Evolutionary conservation across 2,797 vertebrate genomes (phyloP).

Genomic region (Protosalanx chinensis): DNA sequence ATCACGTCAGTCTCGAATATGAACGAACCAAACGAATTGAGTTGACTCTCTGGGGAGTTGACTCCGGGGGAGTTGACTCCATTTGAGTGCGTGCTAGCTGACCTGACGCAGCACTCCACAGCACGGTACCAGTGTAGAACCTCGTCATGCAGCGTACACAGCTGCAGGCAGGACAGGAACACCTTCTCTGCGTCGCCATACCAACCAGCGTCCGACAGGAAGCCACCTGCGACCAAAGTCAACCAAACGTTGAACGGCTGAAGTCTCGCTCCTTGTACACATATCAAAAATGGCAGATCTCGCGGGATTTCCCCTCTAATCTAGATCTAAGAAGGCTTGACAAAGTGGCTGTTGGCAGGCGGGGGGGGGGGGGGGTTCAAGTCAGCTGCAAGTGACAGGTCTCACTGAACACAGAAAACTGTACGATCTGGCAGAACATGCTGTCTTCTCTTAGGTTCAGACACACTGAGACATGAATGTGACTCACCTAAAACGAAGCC

Average conservation of each 20-base stretch:
- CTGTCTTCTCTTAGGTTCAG: background rate
- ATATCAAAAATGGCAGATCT: background rate
- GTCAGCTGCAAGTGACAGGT: background rate
- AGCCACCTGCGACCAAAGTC: slow-evolving; percentile 79
- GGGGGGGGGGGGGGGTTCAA: no score
- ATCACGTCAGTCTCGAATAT: background rate
- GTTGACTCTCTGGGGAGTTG: background rate
- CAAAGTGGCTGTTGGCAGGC: no score
- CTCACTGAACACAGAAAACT: background rate
- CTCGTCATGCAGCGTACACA: slow-evolving; percentile 94
- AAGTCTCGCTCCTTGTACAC: background rate
- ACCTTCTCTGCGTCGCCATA: slow-evolving; percentile 98
- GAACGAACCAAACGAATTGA: background rate
- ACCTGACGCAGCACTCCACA: slow-evolving; percentile 97
- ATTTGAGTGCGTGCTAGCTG: slow-evolving; percentile 23
- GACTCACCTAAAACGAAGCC: slow-evolving; percentile 88
- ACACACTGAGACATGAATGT: background rate
- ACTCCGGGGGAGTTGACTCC: no score
- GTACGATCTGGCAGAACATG: background rate
- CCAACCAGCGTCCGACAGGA: slow-evolving; percentile 97
- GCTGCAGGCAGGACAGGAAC: slow-evolving; percentile 94
- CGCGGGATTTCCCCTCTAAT: background rate
- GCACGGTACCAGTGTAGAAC: slow-evolving; percentile 96
- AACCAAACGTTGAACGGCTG: no score
- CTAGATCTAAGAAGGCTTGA: background rate